These are phyloP conservation scores for Lithobius niger DNA, from an alignment of 1,140 invertebrate genomes.

Conservation along the genomic window DNA sequence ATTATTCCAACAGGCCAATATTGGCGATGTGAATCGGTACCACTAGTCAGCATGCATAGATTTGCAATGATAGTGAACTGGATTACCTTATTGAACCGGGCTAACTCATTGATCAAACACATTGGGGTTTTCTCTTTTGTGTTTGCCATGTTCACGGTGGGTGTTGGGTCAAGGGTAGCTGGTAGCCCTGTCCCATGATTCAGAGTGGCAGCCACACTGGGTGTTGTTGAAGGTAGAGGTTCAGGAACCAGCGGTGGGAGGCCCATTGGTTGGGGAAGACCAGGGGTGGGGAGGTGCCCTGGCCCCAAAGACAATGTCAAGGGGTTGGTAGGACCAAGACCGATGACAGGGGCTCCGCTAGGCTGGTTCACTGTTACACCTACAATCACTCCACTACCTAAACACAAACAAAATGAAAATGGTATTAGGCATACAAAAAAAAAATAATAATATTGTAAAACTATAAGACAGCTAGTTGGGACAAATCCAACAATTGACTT, in stretches of 20 bases:
- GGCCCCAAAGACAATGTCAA: not conserved
- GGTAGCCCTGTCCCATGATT: not conserved
- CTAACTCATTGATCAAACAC: slow-evolving; percentile 95
- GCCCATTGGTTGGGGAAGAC: not conserved
- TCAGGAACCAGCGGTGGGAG: slow-evolving; percentile 6
- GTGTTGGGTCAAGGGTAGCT: not conserved
- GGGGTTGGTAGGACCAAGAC: slow-evolving; percentile 13
- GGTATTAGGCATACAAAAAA: not conserved
- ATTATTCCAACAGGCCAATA: too few relatives aligned
- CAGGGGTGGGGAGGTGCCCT: not conserved
- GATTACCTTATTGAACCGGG: slow-evolving; percentile 81
- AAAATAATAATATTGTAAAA: too few relatives aligned
- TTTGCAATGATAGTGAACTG: too few relatives aligned
- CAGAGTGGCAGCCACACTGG: not conserved
- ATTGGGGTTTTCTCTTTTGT: slow-evolving; percentile 95
- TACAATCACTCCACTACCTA: slow-evolving; percentile 18
- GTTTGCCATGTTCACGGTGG: slow-evolving; percentile 21
- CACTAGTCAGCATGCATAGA: too few relatives aligned
- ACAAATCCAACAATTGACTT: too few relatives aligned
- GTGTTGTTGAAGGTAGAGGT: not conserved
- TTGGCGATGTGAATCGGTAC: too few relatives aligned
- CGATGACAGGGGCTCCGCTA: not conserved
- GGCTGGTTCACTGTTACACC: slow-evolving; percentile 13
- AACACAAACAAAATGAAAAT: not conserved
- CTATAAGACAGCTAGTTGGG: too few relatives aligned